A percentile compares a stretch with the other conserved stretches of the same genome.
Evolutionary conservation across 2,113 vertebrate species (phyloP).

Genomic region (Crotalus viridis): DNA sequence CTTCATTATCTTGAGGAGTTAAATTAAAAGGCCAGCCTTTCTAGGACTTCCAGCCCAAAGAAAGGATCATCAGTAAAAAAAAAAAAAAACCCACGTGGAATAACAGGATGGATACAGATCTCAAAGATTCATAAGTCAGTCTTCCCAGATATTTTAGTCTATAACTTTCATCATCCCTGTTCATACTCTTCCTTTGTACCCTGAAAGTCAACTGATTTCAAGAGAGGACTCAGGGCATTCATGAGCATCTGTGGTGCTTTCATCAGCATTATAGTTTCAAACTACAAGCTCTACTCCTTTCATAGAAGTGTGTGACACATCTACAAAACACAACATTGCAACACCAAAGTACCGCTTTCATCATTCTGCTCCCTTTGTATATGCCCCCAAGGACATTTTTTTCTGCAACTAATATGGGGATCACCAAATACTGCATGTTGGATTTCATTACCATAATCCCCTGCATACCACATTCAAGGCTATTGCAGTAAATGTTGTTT

Average conservation of each 20-base stretch:
- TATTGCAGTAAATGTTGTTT: background rate
- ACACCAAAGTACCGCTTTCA: background rate
- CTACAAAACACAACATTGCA: background rate
- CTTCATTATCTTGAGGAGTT: background rate
- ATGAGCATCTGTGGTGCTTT: background rate
- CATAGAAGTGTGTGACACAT: background rate
- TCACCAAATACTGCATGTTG: background rate
- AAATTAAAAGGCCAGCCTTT: background rate
- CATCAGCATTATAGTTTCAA: background rate
- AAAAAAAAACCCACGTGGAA: background rate
- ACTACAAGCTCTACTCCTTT: background rate
- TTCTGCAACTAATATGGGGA: background rate
- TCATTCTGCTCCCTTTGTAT: background rate
- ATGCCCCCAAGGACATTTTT: background rate
- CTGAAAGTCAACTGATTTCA: background rate
- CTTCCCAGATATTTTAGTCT: background rate
- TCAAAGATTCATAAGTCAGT: background rate
- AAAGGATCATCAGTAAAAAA: background rate
- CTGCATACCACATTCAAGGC: background rate
- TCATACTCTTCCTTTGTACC: background rate
- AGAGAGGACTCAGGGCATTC: background rate
- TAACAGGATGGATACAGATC: background rate
- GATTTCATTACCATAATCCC: background rate
- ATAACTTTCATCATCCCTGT: background rate
- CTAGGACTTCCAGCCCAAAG: slow-evolving; percentile 4